A percentile compares a stretch with the other conserved stretches of the same genome.
Evolutionary conservation across 2,888 invertebrate genomes (phyloP).

Genomic region (Leucophora obtusa): DNA sequence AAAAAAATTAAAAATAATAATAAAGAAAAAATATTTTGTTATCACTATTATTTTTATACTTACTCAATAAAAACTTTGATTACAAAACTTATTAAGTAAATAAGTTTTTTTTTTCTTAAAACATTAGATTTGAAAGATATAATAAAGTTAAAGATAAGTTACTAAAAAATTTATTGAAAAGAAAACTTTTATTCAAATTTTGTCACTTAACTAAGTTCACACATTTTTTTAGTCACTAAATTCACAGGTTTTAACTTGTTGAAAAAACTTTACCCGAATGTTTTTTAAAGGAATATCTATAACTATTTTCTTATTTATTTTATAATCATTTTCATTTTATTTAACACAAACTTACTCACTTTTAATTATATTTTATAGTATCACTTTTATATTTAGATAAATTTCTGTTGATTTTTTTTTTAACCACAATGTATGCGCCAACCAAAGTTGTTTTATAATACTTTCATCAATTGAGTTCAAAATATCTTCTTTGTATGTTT

Average conservation of each 20-base stretch:
- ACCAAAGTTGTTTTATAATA: not conserved
- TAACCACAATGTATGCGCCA: not conserved
- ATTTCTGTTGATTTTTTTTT: not conserved
- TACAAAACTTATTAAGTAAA: not conserved
- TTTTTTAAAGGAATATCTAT: no score
- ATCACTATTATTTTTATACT: not conserved
- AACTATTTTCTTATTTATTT: no score
- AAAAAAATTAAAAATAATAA: conserved; percentile 9
- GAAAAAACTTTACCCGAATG: no score
- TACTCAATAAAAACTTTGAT: not conserved
- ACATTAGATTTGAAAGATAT: not conserved
- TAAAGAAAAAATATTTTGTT: not conserved
- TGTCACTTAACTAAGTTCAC: no score
- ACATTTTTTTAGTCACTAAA: no score
- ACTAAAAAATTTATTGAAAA: no score
- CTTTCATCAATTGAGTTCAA: conserved; percentile 1
- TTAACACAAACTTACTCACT: not conserved
- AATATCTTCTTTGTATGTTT: not conserved
- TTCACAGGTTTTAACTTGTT: no score
- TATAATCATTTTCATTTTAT: no score
- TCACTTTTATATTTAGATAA: not conserved
- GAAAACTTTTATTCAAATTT: no score
- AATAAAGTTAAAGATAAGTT: no score
- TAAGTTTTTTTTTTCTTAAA: not conserved
- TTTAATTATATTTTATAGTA: not conserved